Evolutionary conservation across 1,140 invertebrate genomes (phyloP).

Genomic region (Macrocentrus cingulum): DNA sequence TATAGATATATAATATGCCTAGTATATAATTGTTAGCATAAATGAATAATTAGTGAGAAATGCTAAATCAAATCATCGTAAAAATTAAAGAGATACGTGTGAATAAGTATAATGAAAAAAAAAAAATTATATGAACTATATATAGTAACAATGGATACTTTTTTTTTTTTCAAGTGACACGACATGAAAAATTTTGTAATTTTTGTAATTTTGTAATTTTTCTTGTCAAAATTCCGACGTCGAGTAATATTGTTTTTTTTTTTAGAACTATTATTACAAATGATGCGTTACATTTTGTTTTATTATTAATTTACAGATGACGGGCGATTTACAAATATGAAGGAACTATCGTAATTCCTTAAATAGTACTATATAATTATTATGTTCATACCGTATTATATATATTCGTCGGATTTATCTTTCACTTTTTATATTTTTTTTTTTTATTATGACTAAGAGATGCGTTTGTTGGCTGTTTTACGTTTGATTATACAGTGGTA

Average conservation of each 20-base stretch:
- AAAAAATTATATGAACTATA: neutral
- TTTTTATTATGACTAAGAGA: slow-evolving; percentile 31
- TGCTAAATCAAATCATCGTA: slow-evolving; percentile 21
- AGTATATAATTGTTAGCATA: slow-evolving; percentile 45
- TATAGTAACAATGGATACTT: slow-evolving; percentile 39
- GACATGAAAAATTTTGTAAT: slow-evolving; percentile 45
- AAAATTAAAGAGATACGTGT: neutral
- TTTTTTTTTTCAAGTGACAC: slow-evolving; percentile 48
- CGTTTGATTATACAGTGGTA: neutral
- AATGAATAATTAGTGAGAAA: slow-evolving; percentile 43
- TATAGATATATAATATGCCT: slow-evolving; percentile 44
- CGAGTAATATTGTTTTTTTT: slow-evolving; percentile 36
- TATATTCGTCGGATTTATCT: slow-evolving; percentile 32
- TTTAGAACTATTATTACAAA: slow-evolving; percentile 42
- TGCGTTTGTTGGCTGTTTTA: slow-evolving; percentile 44
- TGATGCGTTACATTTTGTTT: slow-evolving; percentile 39
- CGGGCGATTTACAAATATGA: slow-evolving; percentile 55
- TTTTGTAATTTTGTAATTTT: slow-evolving; percentile 18
- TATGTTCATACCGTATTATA: slow-evolving; percentile 38
- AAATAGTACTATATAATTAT: slow-evolving; percentile 43
- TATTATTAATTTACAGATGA: slow-evolving; percentile 51
- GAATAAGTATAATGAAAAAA: slow-evolving; percentile 31
- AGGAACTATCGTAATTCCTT: slow-evolving; percentile 55
- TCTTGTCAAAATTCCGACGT: slow-evolving; percentile 35
- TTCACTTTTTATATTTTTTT: slow-evolving; percentile 15